Percentiles rank a stretch among this genome's conserved stretches.
Conservation (phyloP, 2,113 vertebrate species). For the Stomatorhinus ivindoensis region DNA sequence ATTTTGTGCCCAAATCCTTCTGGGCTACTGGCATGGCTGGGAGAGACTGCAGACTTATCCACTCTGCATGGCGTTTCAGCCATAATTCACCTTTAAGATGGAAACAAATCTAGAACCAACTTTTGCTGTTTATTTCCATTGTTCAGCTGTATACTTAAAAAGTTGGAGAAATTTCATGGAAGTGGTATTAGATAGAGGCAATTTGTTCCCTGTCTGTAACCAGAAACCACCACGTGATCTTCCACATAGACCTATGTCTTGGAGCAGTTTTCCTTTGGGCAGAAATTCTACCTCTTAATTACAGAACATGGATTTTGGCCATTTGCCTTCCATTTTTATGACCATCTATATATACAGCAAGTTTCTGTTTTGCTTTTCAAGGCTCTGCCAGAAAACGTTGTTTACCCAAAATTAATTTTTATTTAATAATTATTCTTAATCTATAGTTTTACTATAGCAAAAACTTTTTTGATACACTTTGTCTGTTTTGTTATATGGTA, state of each 20-base stretch:
- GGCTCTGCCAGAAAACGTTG: conserved; percentile 45
- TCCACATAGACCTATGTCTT: neutral
- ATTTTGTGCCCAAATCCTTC: neutral
- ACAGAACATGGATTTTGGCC: conserved; percentile 15
- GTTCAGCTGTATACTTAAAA: neutral
- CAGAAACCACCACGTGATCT: neutral
- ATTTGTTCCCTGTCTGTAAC: neutral
- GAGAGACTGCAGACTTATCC: neutral
- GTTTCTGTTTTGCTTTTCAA: conserved; percentile 31
- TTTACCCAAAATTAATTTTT: conserved; percentile 7
- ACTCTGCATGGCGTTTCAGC: neutral
- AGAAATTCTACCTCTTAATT: conserved; percentile 7
- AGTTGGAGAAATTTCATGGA: neutral
- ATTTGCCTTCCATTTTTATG: conserved; percentile 20
- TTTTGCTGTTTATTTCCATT: neutral
- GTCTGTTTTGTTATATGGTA: neutral
- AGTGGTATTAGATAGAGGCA: neutral
- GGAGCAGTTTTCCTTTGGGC: neutral
- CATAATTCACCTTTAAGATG: neutral
- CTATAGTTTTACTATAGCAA: neutral
- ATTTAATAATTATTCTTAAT: neutral
- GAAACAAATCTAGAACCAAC: neutral
- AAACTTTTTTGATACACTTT: neutral
- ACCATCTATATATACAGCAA: conserved; percentile 17
- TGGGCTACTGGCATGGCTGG: neutral